Evolutionary conservation across 2,797 vertebrate genomes (phyloP).

Genomic region (Cyprinella venusta): DNA sequence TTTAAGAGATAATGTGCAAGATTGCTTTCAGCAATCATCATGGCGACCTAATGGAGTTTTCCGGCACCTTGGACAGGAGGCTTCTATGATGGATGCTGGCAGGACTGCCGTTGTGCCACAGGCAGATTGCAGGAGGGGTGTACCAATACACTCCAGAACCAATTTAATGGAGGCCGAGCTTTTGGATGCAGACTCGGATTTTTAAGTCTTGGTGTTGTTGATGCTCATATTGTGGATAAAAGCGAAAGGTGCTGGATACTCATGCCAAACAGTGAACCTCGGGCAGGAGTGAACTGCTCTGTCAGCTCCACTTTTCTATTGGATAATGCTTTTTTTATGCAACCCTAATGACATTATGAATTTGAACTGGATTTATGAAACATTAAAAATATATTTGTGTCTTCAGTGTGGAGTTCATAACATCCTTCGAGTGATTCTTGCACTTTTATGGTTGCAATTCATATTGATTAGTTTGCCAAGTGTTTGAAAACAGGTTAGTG

Average conservation of each 20-base stretch:
- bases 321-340: neutral
- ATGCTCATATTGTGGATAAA: slow-evolving; percentile 55
- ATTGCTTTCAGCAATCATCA: slow-evolving; percentile 63
- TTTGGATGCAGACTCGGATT: slow-evolving; percentile 92
- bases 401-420: neutral
- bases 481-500: slow-evolving; percentile 11
- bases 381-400: neutral
- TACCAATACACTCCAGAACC: slow-evolving; percentile 90
- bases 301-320: slow-evolving; percentile 2
- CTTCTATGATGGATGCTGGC: slow-evolving; percentile 57
- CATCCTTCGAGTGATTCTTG: neutral
- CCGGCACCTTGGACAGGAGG: slow-evolving; percentile 61
- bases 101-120: slow-evolving; percentile 70
- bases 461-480: neutral
- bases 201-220: slow-evolving; percentile 69
- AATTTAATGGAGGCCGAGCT: slow-evolving; percentile 93
- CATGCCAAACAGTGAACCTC: slow-evolving; percentile 48
- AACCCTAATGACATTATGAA: slow-evolving; percentile 1
- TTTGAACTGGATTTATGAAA: slow-evolving; percentile 28
- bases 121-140: slow-evolving; percentile 75
- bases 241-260: slow-evolving; percentile 79
- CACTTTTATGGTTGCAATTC: neutral
- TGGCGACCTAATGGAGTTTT: slow-evolving; percentile 67
- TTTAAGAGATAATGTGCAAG: slow-evolving; percentile 66
- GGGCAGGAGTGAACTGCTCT: slow-evolving; percentile 10